These are phyloP conservation scores for Plecotus auritus DNA, from an alignment of 2,113 vertebrate genomes.

Conservation along the genomic window DNA sequence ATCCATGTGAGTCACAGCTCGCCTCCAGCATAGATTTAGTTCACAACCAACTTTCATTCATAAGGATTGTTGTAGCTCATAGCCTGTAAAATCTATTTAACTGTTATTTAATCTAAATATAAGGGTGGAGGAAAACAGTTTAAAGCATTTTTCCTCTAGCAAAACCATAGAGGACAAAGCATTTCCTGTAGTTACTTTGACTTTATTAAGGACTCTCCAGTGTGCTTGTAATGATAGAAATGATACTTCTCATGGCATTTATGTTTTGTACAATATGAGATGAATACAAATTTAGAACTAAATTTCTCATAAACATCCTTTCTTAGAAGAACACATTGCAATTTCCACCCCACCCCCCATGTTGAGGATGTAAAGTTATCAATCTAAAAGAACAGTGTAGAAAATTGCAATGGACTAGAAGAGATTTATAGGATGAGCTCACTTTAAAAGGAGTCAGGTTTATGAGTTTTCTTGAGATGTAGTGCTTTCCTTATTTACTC, in stretches of 20 bases:
- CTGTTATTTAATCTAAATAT: background rate
- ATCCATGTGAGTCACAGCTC: slow-evolving; percentile 1
- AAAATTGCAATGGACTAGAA: slow-evolving; percentile 19
- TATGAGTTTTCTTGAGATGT: slow-evolving; percentile 58
- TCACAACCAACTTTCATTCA: background rate
- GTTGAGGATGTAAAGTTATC: background rate
- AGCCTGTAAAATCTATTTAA: slow-evolving; percentile 15
- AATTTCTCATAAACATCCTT: slow-evolving; percentile 32
- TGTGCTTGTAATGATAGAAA: background rate
- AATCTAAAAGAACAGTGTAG: slow-evolving; percentile 20
- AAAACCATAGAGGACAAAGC: background rate
- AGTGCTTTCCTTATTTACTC: slow-evolving; percentile 59
- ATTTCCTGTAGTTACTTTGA: background rate
- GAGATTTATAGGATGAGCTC: slow-evolving; percentile 66
- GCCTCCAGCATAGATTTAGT: background rate
- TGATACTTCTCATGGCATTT: background rate
- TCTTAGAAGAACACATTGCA: background rate
- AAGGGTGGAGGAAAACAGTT: background rate
- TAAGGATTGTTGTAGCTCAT: background rate
- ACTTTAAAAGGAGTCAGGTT: slow-evolving; percentile 55
- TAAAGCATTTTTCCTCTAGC: background rate
- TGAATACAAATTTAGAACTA: background rate
- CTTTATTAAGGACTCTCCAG: slow-evolving; percentile 8
- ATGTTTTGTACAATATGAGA: background rate
- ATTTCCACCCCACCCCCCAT: background rate